Conservation (phyloP, 2,888 invertebrate species). For the Eubasilissa splendida region DNA sequence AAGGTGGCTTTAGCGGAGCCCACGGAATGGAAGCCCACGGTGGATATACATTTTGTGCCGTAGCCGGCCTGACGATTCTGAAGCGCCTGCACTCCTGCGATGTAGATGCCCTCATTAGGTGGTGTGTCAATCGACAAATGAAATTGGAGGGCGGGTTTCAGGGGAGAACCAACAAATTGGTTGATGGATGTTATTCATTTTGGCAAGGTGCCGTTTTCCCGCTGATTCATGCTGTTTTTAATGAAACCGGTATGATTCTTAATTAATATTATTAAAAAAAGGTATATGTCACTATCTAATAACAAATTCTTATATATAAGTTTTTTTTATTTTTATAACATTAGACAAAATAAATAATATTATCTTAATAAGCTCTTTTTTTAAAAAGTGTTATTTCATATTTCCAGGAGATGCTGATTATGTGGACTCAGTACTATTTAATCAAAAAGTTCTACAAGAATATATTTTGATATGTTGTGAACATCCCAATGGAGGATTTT, state of each 20-base stretch:
- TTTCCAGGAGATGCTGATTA: constrained; percentile 50
- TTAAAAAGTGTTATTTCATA: constrained; percentile 2
- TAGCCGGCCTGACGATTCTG: constrained; percentile 90
- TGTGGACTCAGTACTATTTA: constrained; percentile 73
- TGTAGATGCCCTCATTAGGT: constrained; percentile 83
- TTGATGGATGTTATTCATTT: constrained; percentile 99
- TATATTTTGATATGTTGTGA: constrained; percentile 96
- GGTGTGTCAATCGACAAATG: constrained; percentile 95
- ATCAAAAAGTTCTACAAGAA: constrained; percentile 92
- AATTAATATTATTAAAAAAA: background rate
- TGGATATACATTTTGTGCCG: constrained; percentile 98
- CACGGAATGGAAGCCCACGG: constrained; percentile 99
- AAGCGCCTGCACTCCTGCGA: constrained; percentile 84
- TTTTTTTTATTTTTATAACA: too few species aligned
- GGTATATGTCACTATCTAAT: too few species aligned
- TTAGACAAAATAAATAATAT: too few species aligned
- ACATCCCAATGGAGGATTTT: constrained; percentile 86
- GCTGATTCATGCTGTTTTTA: constrained; percentile 83
- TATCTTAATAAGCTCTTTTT: too few species aligned
- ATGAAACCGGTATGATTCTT: constrained; percentile 64
- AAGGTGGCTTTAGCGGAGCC: constrained; percentile 97
- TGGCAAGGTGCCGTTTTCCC: constrained; percentile 98
- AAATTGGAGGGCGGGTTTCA: constrained; percentile 96
- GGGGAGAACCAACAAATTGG: constrained; percentile 97
- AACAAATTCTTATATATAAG: too few species aligned